Evolutionary conservation across 1,140 invertebrate genomes (phyloP).

Genomic region (Lycorma delicatula): DNA sequence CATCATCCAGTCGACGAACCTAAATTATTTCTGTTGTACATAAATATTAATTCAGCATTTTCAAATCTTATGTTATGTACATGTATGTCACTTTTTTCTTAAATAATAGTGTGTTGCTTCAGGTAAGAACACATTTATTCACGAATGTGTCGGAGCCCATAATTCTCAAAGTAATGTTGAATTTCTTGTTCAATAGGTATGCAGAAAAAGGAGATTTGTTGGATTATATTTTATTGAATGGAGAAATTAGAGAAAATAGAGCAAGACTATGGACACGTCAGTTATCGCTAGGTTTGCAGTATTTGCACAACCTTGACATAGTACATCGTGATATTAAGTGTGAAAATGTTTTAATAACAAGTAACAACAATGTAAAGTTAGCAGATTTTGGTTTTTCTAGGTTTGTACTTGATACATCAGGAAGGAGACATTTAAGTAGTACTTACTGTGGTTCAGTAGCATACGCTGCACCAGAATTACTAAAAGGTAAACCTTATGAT

Average conservation of each 20-base stretch:
- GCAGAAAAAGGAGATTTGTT: constrained; percentile 61
- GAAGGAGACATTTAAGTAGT: constrained; percentile 46
- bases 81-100: too few species aligned
- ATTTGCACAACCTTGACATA: constrained; percentile 62
- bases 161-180: too few species aligned
- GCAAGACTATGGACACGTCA: constrained; percentile 60
- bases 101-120: too few species aligned
- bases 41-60: too few species aligned
- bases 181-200: too few species aligned
- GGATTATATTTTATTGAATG: constrained; percentile 52
- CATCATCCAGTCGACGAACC: too few species aligned
- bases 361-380: constrained; percentile 61
- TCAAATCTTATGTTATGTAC: too few species aligned
- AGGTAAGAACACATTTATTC: too few species aligned
- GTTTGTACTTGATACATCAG: constrained; percentile 38
- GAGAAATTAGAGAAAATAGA: constrained; percentile 50
- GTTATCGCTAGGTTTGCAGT: constrained; percentile 51
- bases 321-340: constrained; percentile 70
- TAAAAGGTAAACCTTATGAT: constrained; percentile 52
- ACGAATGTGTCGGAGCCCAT: too few species aligned
- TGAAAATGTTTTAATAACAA: constrained; percentile 65
- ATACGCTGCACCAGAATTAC: constrained; percentile 60
- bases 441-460: constrained; percentile 57
- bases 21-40: too few species aligned
- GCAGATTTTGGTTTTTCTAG: constrained; percentile 74